Conservation (phyloP, 2,113 vertebrate genomes). For the Mionectes macconnelli region DNA sequence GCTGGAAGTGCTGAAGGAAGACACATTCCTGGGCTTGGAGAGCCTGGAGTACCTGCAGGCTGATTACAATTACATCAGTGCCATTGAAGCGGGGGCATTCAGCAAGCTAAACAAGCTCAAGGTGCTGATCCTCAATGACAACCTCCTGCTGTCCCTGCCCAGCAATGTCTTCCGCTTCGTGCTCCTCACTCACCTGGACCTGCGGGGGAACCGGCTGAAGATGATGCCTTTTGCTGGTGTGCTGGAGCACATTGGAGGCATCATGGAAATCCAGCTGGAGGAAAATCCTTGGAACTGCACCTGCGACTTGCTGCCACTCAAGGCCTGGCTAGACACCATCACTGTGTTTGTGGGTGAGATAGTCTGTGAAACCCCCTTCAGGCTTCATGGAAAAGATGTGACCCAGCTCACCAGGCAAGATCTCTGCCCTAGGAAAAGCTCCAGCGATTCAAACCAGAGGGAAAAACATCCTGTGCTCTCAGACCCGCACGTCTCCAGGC, state of each 20-base stretch:
- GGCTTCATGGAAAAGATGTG: conserved; percentile 94
- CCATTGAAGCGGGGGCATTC: conserved; percentile 92
- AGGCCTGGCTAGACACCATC: conserved; percentile 96
- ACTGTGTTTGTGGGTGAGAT: conserved; percentile 96
- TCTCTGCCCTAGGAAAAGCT: conserved; percentile 89
- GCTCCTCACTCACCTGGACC: conserved; percentile 95
- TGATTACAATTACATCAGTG: conserved; percentile 98
- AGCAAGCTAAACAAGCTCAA: conserved; percentile 96
- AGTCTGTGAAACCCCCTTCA: conserved; percentile 95
- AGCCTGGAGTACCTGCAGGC: conserved; percentile 96
- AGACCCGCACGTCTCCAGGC: conserved; percentile 82
- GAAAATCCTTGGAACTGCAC: conserved; percentile 99
- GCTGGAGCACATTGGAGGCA: conserved; percentile 95
- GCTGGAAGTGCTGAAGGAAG: conserved; percentile 91
- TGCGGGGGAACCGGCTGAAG: conserved; percentile 94
- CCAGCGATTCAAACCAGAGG: conserved; percentile 80
- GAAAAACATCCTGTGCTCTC: conserved; percentile 75
- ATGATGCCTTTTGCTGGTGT: conserved; percentile 95
- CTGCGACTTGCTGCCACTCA: conserved; percentile 93
- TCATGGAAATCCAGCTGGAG: conserved; percentile 98
- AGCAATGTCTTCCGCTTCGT: conserved; percentile 97
- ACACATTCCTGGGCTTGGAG: conserved; percentile 92
- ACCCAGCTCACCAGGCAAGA: conserved; percentile 96
- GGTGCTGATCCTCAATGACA: conserved; percentile 98
- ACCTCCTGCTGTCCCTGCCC: conserved; percentile 91